Evolutionary conservation across 2,888 invertebrate genomes (phyloP).

Genomic region (Lepidochrysops patricia): DNA sequence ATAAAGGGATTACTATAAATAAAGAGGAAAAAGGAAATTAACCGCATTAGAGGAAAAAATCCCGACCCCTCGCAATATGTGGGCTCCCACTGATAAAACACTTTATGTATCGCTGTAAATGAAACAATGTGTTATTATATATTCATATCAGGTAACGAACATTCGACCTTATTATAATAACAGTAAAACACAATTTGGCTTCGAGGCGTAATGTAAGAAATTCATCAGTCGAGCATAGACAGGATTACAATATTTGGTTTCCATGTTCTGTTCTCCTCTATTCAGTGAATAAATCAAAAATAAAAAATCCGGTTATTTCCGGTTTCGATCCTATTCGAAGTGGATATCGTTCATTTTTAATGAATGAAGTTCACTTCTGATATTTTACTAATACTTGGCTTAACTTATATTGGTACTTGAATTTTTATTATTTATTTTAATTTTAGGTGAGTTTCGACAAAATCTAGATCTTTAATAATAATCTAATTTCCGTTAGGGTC

Average conservation of each 20-base stretch:
- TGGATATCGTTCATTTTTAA: neutral
- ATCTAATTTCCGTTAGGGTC: neutral
- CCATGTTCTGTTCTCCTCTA: neutral
- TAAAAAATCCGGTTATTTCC: neutral
- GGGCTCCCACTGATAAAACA: slow-evolving; percentile 71
- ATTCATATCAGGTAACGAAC: slow-evolving; percentile 28
- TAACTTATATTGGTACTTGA: too few relatives aligned
- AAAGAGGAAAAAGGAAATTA: slow-evolving; percentile 75
- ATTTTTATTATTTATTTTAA: too few relatives aligned
- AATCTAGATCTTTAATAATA: neutral
- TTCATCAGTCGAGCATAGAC: neutral
- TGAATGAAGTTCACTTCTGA: too few relatives aligned
- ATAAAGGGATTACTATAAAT: slow-evolving; percentile 76
- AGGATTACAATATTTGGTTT: neutral
- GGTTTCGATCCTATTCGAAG: neutral
- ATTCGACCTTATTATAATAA: slow-evolving; percentile 23
- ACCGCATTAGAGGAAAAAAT: slow-evolving; percentile 72
- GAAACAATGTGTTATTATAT: slow-evolving; percentile 63
- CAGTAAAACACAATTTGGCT: neutral
- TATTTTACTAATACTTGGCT: too few relatives aligned
- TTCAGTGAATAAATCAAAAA: neutral
- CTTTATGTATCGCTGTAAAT: slow-evolving; percentile 63
- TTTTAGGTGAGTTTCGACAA: too few relatives aligned
- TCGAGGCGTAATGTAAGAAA: neutral
- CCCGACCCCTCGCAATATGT: slow-evolving; percentile 69